Base-by-base conservation (phyloP, 2,888 invertebrate species). In the Sericinus montela region DNA sequence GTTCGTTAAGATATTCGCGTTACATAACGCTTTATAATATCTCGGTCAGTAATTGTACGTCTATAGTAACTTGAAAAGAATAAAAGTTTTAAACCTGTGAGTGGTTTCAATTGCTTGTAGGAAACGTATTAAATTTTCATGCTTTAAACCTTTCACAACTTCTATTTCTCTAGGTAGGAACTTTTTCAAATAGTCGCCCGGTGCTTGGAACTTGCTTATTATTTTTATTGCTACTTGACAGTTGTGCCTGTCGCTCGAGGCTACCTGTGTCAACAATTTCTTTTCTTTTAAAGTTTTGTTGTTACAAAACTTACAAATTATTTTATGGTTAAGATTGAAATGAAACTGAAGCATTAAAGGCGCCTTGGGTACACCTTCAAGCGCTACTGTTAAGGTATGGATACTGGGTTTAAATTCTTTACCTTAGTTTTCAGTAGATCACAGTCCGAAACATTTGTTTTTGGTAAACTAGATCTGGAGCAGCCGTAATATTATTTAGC, bases 71-170 rank as follows among this genome's bases (percentile, higher is more conserved):
- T 43, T 23, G 30, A 16, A 48, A 38, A 25, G 41, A 51, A 55
- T 53, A 36, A 37, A 41, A 52, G 48, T 38, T 48, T 23, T 57
- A 50, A 68, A 94, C 94, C 94, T 92, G 71, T 95, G 94, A 42
- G 94, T 95, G 0, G 95, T 95, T 89, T 95, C 95, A 53, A 95
- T 95, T 30, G 95, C 94, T 80, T 95, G 95, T 59, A 94, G 90
- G 72, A 95, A 95, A 56, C 94, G 89, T 67, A 95, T 95, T 42
- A 95, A 82, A 78, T 95, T 94, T 45, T 93, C 92, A 88, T 95
- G 95, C 66, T 92, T 92, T 50, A 95, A 77, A 14, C 94, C 94
- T 78, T 94, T 95, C 0, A 95, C 95, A 13, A 95, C 94, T 76
- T 95, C 94, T 55, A 95, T 94, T 87, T 95, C 95, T 57, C 95